Conservation (phyloP, 2,888 invertebrate genomes). For the Mesochorus sp. region DNA sequence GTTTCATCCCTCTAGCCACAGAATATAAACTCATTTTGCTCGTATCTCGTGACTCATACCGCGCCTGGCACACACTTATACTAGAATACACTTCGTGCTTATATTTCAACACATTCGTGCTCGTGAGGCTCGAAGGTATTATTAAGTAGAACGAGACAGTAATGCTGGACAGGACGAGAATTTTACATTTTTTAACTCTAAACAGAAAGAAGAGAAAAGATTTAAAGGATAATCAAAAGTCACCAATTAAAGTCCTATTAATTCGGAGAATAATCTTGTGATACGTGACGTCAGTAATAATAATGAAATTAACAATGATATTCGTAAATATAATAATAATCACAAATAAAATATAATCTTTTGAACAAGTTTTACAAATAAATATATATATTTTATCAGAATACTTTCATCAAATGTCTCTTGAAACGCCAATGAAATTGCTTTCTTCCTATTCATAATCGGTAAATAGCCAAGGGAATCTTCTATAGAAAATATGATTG, state of each 20-base stretch:
- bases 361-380: not conserved
- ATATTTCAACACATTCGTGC: constrained; percentile 11
- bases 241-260: too few species aligned
- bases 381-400: not conserved
- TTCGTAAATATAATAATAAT: not conserved
- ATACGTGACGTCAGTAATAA: too few species aligned
- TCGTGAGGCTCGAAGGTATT: constrained; percentile 8
- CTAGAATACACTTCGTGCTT: constrained; percentile 28
- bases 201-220: too few species aligned
- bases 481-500: constrained; percentile 30
- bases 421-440: not conserved
- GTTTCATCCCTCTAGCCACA: not conserved
- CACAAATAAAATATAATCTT: not conserved
- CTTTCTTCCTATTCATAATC: constrained; percentile 2
- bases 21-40: constrained; percentile 12
- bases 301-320: constrained; percentile 1
- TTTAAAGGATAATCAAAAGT: too few species aligned
- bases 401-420: not conserved
- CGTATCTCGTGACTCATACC: constrained; percentile 14
- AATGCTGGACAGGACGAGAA: not conserved
- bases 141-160: constrained; percentile 20
- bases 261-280: too few species aligned
- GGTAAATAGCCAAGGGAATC: constrained; percentile 7
- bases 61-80: constrained; percentile 29
- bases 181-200: too few species aligned